Percentiles rank a stretch among this genome's conserved stretches.
These are phyloP conservation scores for Scolanthus callimorphus DNA, from an alignment of 92 coral and sea anemone genomes.

Conservation along the genomic window DNA sequence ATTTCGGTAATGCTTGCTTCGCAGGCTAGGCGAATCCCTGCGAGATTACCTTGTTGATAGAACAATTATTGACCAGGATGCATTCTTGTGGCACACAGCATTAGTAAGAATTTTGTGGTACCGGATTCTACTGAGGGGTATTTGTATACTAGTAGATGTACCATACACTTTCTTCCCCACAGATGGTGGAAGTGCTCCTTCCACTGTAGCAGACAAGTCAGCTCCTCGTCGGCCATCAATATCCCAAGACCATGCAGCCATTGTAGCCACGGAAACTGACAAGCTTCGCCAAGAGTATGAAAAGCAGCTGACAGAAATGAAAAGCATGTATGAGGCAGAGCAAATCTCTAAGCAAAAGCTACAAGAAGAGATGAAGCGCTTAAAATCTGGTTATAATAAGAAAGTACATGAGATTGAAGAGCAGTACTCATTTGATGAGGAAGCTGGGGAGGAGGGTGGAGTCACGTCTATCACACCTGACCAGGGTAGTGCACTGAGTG, in stretches of 20 bases:
- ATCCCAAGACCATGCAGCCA: constrained; percentile 49
- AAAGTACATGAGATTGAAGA: constrained; percentile 85
- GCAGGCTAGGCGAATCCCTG: too few relatives aligned
- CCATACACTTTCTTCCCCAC: background rate
- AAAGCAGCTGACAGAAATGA: constrained; percentile 79
- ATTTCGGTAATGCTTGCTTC: too few relatives aligned
- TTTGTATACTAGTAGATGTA: too few relatives aligned
- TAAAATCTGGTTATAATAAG: constrained; percentile 68
- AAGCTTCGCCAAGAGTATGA: constrained; percentile 83
- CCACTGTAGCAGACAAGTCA: constrained; percentile 24
- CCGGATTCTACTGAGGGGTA: too few relatives aligned
- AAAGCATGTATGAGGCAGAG: constrained; percentile 79
- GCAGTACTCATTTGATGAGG: constrained; percentile 51
- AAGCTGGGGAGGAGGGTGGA: constrained; percentile 7
- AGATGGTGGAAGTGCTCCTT: constrained; percentile 8
- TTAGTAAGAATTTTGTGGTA: too few relatives aligned
- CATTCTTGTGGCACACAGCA: too few relatives aligned
- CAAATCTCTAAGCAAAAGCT: constrained; percentile 91
- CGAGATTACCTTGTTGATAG: too few relatives aligned
- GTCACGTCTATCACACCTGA: constrained; percentile 25
- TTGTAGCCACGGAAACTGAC: constrained; percentile 74
- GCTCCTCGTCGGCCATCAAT: constrained; percentile 34
- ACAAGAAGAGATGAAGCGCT: constrained; percentile 72
- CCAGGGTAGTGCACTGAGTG: constrained; percentile 50
- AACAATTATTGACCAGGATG: too few relatives aligned